phyloP scores from a whole-genome alignment of 2,888 invertebrate species.

The Globia sparganii region DNA sequence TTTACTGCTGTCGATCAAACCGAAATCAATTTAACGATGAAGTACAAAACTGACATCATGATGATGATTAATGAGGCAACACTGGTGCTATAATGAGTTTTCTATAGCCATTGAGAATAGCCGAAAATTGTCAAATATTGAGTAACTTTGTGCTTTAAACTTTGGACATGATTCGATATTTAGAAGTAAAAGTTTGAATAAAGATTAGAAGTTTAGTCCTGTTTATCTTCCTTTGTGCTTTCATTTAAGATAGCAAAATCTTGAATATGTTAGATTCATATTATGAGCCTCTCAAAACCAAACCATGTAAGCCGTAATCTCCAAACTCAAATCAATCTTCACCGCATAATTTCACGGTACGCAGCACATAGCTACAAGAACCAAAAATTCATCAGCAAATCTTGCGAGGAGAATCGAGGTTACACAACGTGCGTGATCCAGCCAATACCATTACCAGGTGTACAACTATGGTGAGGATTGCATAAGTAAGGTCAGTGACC shows the following conservation, averaged over 20 bases:
- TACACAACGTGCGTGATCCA: slow-evolving; percentile 73
- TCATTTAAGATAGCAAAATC: background rate
- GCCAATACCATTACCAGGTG: slow-evolving; percentile 79
- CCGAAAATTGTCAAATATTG: slow-evolving; percentile 40
- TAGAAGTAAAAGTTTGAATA: slow-evolving; percentile 10
- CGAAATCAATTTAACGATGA: slow-evolving; percentile 58
- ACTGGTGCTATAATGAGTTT: slow-evolving; percentile 58
- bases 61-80: slow-evolving; percentile 60
- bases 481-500: slow-evolving; percentile 83
- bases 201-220: background rate
- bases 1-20: slow-evolving; percentile 59
- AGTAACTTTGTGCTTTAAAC: slow-evolving; percentile 11
- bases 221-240: background rate
- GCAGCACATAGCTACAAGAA: slow-evolving; percentile 14
- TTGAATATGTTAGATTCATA: background rate
- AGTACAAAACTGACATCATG: slow-evolving; percentile 41
- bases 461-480: slow-evolving; percentile 75
- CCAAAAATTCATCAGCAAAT: slow-evolving; percentile 44
- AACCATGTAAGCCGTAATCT: slow-evolving; percentile 13
- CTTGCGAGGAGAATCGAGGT: slow-evolving; percentile 59
- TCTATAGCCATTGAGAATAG: slow-evolving; percentile 37
- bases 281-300: background rate
- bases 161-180: slow-evolving; percentile 15
- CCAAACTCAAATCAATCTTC: slow-evolving; percentile 32
- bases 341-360: slow-evolving; percentile 51